A percentile compares a stretch with the other conserved stretches of the same genome.
Evolutionary conservation across 1,140 invertebrate genomes (phyloP).

Genomic region (Zaprionus lachaisei): DNA sequence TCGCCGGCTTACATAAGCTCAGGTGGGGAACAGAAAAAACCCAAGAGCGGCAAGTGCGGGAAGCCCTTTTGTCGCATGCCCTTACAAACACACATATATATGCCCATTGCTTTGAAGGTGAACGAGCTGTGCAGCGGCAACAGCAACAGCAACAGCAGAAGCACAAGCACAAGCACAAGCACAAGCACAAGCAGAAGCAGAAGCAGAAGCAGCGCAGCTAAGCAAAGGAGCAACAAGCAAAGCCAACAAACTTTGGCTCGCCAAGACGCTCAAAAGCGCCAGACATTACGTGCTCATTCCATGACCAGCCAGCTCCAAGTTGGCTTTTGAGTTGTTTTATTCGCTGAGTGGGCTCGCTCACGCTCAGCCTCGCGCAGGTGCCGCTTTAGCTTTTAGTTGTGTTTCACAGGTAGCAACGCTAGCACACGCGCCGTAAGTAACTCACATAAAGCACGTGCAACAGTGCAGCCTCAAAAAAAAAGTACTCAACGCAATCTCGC

Average conservation of each 20-base stretch:
- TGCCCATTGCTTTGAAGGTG: slow-evolving; percentile 59
- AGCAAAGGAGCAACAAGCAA: slow-evolving; percentile 59
- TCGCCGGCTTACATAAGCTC: slow-evolving; percentile 66
- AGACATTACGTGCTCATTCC: slow-evolving; percentile 61
- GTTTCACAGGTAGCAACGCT: slow-evolving; percentile 46
- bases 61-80: slow-evolving; percentile 33
- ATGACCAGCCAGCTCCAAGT: slow-evolving; percentile 28
- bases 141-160: background rate
- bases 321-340: slow-evolving; percentile 32
- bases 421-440: slow-evolving; percentile 35
- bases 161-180: no score
- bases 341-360: slow-evolving; percentile 32
- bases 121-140: slow-evolving; percentile 47
- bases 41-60: slow-evolving; percentile 38
- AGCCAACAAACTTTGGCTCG: slow-evolving; percentile 69
- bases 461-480: slow-evolving; percentile 52
- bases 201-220: background rate
- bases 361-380: slow-evolving; percentile 32
- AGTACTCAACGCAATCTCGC: slow-evolving; percentile 15
- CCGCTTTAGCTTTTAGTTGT: slow-evolving; percentile 60
- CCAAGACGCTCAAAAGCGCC: slow-evolving; percentile 36
- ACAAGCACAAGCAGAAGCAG: background rate
- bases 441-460: slow-evolving; percentile 60
- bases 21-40: slow-evolving; percentile 32
- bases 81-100: slow-evolving; percentile 12